Conservation (phyloP, 2,888 invertebrate genomes). For the Ischnura elegans region DNA sequence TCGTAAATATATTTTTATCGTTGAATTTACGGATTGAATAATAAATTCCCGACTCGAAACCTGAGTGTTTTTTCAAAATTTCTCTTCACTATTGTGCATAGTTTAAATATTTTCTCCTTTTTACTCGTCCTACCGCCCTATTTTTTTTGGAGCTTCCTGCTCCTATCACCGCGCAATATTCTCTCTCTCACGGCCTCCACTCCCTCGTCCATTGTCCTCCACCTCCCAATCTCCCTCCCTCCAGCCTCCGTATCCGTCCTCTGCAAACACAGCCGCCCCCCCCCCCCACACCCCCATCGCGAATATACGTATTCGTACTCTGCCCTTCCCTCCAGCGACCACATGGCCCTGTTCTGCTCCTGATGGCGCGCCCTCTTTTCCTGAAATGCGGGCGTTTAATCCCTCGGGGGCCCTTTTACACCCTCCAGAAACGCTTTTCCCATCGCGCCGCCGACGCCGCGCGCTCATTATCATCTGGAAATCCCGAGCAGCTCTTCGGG, state of each 20-base stretch:
- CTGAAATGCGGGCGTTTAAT: background rate
- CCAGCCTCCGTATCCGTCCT: background rate
- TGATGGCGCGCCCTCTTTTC: constrained; percentile 22
- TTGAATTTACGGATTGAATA: too few relatives aligned
- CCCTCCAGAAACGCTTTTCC: constrained; percentile 8
- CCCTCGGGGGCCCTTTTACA: background rate
- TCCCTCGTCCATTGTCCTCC: background rate
- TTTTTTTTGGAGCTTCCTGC: too few relatives aligned
- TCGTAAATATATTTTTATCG: too few relatives aligned
- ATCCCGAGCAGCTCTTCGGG: background rate
- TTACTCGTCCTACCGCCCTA: too few relatives aligned
- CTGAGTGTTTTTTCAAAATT: too few relatives aligned
- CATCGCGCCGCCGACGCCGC: background rate
- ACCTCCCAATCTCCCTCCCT: too few relatives aligned
- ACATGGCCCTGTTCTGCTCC: constrained; percentile 26
- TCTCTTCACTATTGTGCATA: too few relatives aligned
- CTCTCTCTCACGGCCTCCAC: background rate
- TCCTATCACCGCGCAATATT: too few relatives aligned
- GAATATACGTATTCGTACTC: background rate
- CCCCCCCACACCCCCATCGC: background rate
- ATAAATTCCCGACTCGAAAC: too few relatives aligned
- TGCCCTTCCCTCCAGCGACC: background rate
- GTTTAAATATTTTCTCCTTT: too few relatives aligned
- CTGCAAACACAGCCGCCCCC: background rate
- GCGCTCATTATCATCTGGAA: constrained; percentile 10